Evolutionary conservation across 2,113 vertebrate species (phyloP).

Genomic region (Charadrius vociferus): DNA sequence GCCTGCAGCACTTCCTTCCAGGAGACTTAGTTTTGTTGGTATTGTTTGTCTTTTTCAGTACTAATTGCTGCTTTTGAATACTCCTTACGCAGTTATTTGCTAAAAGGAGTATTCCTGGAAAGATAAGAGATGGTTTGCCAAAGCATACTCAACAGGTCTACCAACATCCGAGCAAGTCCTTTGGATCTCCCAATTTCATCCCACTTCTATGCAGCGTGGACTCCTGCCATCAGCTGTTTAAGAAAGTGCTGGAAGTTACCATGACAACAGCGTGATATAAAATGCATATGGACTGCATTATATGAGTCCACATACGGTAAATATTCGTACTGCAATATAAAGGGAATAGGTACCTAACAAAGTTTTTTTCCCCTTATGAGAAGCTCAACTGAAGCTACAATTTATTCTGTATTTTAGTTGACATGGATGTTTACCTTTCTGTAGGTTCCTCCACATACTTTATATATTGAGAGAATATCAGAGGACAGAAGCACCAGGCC

Average conservation of each 20-base stretch:
- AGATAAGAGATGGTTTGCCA: background rate
- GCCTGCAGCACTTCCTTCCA: background rate
- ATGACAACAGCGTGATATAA: background rate
- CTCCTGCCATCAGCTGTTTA: slow-evolving; percentile 11
- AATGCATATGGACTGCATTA: slow-evolving; percentile 5
- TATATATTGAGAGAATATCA: background rate
- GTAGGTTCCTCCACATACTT: background rate
- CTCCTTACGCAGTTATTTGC: background rate
- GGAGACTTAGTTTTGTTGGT: background rate
- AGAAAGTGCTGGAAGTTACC: slow-evolving; percentile 5
- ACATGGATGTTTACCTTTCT: background rate
- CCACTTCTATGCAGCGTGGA: background rate
- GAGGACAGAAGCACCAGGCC: background rate
- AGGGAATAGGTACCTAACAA: background rate
- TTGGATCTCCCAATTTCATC: background rate
- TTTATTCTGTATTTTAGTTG: background rate
- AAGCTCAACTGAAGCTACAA: background rate
- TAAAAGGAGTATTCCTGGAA: background rate
- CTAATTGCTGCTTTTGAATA: slow-evolving; percentile 6
- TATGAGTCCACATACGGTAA: slow-evolving; percentile 40
- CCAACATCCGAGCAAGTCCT: background rate
- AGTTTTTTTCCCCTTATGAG: background rate
- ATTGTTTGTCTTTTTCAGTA: background rate
- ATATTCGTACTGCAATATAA: background rate
- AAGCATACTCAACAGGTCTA: background rate